Conservation (phyloP, 2,797 vertebrate genomes). For the Epinephelus awoara region DNA sequence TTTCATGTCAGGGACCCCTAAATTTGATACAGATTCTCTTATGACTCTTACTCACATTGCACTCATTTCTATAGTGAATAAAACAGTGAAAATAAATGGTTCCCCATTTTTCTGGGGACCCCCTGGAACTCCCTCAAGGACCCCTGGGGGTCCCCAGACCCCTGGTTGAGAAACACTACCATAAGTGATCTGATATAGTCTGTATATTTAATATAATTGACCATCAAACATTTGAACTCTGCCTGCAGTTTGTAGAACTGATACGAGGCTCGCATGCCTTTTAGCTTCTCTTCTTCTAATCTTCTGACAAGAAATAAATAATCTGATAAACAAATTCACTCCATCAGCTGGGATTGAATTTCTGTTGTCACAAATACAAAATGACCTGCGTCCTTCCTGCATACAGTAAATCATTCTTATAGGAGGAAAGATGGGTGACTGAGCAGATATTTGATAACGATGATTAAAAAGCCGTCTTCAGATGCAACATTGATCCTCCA, state of each 20-base stretch:
- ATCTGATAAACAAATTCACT: neutral
- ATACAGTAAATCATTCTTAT: neutral
- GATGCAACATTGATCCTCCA: neutral
- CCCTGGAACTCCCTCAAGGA: no score
- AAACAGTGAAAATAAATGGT: no score
- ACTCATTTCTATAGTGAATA: no score
- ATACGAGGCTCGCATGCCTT: no score
- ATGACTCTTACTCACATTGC: no score
- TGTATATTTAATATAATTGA: neutral
- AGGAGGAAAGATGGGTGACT: neutral
- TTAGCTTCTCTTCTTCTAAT: neutral
- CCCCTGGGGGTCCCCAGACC: no score
- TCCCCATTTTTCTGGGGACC: no score
- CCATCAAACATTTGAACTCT: neutral
- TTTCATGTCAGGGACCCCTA: no score
- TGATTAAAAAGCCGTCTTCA: neutral
- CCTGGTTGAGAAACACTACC: no score
- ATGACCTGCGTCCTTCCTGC: neutral
- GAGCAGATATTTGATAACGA: slow-evolving; percentile 8
- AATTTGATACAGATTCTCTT: no score
- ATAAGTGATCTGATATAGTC: neutral
- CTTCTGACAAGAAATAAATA: neutral
- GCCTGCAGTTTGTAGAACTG: neutral
- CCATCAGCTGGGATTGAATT: neutral
- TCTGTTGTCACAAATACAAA: neutral